Percentiles rank a stretch among this genome's conserved stretches.
Evolutionary conservation across 2,888 invertebrate species (phyloP).

Genomic region (Clunio marinus): DNA sequence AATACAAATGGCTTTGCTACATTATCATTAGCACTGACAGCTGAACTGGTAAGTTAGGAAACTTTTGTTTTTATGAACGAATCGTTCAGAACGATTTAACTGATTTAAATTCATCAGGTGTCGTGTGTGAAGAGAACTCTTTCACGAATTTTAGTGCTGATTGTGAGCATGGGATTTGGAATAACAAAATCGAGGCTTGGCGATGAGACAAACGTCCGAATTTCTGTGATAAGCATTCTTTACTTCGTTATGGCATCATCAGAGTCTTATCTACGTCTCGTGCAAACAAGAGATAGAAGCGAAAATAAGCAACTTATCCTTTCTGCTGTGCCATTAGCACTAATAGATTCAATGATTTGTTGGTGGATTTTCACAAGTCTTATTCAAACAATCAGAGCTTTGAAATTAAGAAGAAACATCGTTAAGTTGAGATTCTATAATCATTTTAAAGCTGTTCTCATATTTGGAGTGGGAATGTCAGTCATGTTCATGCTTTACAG

Average conservation of each 20-base stretch:
- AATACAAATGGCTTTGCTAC: slow-evolving; percentile 64
- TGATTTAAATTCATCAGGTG: slow-evolving; percentile 54
- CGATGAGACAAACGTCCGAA: slow-evolving; percentile 74
- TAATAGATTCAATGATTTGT: slow-evolving; percentile 81
- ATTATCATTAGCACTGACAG: slow-evolving; percentile 71
- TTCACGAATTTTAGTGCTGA: slow-evolving; percentile 88
- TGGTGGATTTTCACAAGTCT: slow-evolving; percentile 92
- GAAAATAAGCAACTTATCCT: slow-evolving; percentile 61
- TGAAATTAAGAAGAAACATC: slow-evolving; percentile 81
- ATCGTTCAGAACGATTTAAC: not conserved
- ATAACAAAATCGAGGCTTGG: slow-evolving; percentile 55
- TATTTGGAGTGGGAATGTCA: slow-evolving; percentile 86
- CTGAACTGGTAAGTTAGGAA: slow-evolving; percentile 60
- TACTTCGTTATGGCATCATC: slow-evolving; percentile 82
- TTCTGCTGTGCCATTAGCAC: slow-evolving; percentile 79
- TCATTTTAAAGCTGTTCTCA: slow-evolving; percentile 90
- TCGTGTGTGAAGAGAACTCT: slow-evolving; percentile 88
- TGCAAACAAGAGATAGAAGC: slow-evolving; percentile 59
- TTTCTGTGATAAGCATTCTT: slow-evolving; percentile 75
- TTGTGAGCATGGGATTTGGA: slow-evolving; percentile 91
- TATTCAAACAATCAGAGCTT: slow-evolving; percentile 83
- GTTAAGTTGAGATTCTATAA: slow-evolving; percentile 85
- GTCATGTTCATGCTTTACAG: slow-evolving; percentile 92
- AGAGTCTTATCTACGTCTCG: slow-evolving; percentile 78
- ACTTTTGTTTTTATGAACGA: too few species aligned